Base-by-base conservation (phyloP, 2,888 invertebrate species). In the Elegia similella region DNA sequence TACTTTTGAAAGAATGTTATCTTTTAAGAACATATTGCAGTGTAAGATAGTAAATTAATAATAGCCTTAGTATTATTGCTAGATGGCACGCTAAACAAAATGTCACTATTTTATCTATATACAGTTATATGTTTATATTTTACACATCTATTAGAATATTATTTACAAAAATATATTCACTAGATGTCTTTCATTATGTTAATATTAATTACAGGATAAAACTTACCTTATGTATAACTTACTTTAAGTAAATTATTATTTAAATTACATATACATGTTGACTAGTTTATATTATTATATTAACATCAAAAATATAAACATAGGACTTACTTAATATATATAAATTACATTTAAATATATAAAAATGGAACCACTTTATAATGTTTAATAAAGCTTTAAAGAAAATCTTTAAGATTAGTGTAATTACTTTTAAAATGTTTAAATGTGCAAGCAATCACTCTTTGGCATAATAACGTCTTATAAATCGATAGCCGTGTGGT, bases 111-210 rank as follows among this genome's bases (percentile, higher is more conserved):
- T 15, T 8, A 54, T 1, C 13, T 29, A 15, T 48, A 38, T 38
- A 38, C 38, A 38, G 12, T 38, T 12, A 38, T 2, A 38, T 12
- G 5, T n/a, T n/a, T 38, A 38, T 38, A 58, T 56, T 47, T 46
- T 47, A 46, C 48, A 47, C 16, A 38, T 10, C 52, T 59, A 53
- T 50, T 8, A 12, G 54, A 57, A 56, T 60, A 13, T 48, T 68
- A 68, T 76, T 64, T 78, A 75, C 74, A 76, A 65, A 72, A 72
- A 69, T 75, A 75, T 73, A 76, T 70, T 78, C 78, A 78, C 78
- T 78, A 76, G 61, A 66, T 75, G 78, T 78, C 78, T 78, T 78
- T 78, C 78, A 75, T 76, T 59, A 50, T 70, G 67, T 67, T 60
- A 64, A 63, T 69, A 53, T 58, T 60, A 48, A 69, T 66, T 59